A percentile compares a stretch with the other conserved stretches of the same genome.
These are phyloP conservation scores for Aphrophora alni DNA, from an alignment of 2,888 invertebrate genomes.

Conservation along the genomic window DNA sequence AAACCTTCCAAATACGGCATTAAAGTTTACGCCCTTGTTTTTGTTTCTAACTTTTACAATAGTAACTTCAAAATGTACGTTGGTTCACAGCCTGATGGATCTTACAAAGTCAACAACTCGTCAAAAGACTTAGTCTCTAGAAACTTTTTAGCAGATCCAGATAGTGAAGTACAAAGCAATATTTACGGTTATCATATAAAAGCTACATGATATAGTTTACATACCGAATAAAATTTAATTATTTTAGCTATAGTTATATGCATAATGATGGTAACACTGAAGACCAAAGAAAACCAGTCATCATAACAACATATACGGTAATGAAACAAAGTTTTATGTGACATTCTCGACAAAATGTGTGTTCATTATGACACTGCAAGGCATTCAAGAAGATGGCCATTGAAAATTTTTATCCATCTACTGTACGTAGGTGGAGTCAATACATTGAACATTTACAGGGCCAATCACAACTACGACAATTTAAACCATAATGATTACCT, in stretches of 20 bases:
- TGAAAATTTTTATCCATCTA: not conserved
- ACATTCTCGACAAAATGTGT: not conserved
- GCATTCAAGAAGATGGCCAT: not conserved
- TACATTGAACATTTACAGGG: too few species aligned
- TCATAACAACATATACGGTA: not conserved
- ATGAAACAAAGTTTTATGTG: not conserved
- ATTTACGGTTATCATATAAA: not conserved
- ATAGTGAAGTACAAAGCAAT: not conserved
- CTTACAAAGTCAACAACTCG: not conserved
- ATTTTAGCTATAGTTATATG: not conserved
- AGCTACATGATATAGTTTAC: not conserved
- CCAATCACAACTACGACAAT: too few species aligned
- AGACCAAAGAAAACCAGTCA: not conserved
- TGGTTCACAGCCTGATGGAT: not conserved
- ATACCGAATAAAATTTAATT: not conserved
- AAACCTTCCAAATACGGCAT: too few species aligned
- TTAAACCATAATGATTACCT: too few species aligned
- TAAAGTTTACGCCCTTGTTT: too few species aligned
- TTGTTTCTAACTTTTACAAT: too few species aligned
- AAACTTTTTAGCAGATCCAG: not conserved
- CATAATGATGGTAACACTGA: not conserved
- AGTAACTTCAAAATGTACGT: not conserved
- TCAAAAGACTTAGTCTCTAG: too few species aligned
- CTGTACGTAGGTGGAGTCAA: too few species aligned
- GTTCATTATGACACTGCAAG: not conserved